phyloP scores from a whole-genome alignment of 2,113 vertebrate genomes.

The Nycticorax nycticorax region DNA sequence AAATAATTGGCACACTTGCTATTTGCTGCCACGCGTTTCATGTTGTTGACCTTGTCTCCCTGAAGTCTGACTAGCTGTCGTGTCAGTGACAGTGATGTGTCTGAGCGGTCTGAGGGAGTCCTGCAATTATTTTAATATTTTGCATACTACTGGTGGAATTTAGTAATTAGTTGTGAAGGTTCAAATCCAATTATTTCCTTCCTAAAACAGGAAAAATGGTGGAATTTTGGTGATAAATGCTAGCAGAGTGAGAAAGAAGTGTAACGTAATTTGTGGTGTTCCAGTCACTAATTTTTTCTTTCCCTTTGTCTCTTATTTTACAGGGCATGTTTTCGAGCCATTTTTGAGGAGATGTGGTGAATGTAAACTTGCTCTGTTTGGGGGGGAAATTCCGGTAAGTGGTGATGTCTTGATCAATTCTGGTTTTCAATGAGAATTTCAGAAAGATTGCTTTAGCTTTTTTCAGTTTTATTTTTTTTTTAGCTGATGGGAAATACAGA shows the following conservation, averaged over 20 bases:
- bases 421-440: neutral
- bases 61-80: neutral
- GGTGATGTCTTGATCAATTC: neutral
- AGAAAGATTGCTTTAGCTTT: neutral
- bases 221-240: neutral
- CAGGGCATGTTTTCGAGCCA: neutral
- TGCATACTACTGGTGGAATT: neutral
- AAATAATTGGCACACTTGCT: constrained; percentile 3
- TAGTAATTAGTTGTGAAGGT: neutral
- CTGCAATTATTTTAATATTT: constrained; percentile 26
- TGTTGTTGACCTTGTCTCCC: neutral
- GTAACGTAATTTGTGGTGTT: neutral
- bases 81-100: neutral
- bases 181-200: neutral
- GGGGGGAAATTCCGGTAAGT: constrained; percentile 60
- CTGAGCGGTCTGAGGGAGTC: neutral
- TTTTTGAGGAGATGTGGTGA: constrained; percentile 68
- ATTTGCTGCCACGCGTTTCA: fast-evolving
- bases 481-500: neutral
- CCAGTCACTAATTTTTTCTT: neutral
- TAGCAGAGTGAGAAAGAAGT: neutral
- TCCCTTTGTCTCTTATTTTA: neutral
- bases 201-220: neutral
- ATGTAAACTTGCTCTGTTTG: constrained; percentile 25
- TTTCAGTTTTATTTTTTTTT: neutral